A percentile compares a stretch with the other conserved stretches of the same genome.
These are phyloP conservation scores for Heliconius hortense DNA, from an alignment of 2,888 invertebrate genomes.

Conservation along the genomic window DNA sequence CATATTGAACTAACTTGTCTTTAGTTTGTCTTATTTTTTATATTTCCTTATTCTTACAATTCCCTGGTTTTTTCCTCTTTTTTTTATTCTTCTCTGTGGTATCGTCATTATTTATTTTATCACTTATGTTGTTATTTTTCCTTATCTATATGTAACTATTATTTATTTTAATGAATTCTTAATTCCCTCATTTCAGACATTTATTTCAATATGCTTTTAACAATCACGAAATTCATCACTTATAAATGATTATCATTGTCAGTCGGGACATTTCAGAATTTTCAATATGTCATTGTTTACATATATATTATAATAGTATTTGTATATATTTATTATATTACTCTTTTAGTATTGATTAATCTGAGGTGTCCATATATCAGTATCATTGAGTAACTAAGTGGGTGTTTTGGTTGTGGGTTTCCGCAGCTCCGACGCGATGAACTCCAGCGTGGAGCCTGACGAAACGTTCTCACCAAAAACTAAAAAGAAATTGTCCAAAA, in stretches of 20 bases:
- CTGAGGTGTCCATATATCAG: conserved; percentile 61
- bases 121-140: conserved; percentile 12
- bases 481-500: conserved; percentile 82
- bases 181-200: conserved; percentile 46
- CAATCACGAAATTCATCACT: conserved; percentile 67
- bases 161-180: not conserved
- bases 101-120: conserved; percentile 14
- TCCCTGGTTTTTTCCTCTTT: conserved; percentile 1
- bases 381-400: conserved; percentile 77
- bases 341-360: conserved; percentile 54
- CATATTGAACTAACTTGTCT: conserved; percentile 76
- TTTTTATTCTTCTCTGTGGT: conserved; percentile 23
- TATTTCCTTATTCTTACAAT: not conserved
- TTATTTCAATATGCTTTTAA: conserved; percentile 79
- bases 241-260: conserved; percentile 62
- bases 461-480: conserved; percentile 80
- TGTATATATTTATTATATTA: conserved; percentile 29
- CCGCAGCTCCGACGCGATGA: conserved; percentile 80
- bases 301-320: conserved; percentile 16
- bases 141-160: not conserved
- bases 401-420: conserved; percentile 80
- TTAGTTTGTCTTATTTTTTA: conserved; percentile 32
- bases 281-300: conserved; percentile 49
- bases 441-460: conserved; percentile 78
- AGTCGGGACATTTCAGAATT: conserved; percentile 63